Evolutionary conservation across 1,140 invertebrate genomes (phyloP).

Genomic region (Mya arenaria): DNA sequence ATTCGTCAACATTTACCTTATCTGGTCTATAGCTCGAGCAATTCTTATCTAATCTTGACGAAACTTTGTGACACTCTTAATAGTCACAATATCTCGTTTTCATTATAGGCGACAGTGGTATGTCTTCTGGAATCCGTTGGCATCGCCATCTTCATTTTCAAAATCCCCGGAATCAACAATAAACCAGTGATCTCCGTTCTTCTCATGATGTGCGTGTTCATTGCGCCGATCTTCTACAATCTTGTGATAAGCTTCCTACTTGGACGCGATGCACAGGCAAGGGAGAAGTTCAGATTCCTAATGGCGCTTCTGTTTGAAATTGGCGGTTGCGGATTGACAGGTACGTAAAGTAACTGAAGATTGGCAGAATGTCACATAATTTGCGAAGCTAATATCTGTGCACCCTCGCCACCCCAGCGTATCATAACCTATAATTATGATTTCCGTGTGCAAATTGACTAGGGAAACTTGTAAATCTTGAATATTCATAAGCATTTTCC

Average conservation of each 20-base stretch:
- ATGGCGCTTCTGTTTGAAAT: not conserved
- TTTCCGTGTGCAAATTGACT: no score
- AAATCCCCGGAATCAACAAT: slow-evolving; percentile 20
- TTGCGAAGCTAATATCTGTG: no score
- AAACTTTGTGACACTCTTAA: no score
- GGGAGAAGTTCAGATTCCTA: not conserved
- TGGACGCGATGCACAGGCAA: not conserved
- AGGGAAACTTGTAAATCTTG: no score
- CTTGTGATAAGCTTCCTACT: not conserved
- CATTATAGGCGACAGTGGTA: slow-evolving; percentile 48
- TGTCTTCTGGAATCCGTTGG: slow-evolving; percentile 54
- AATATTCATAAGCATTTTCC: no score
- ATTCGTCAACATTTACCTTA: no score
- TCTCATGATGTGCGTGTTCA: slow-evolving; percentile 33
- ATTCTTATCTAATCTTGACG: no score
- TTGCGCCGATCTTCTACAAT: slow-evolving; percentile 30
- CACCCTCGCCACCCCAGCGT: no score
- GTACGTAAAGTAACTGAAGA: no score
- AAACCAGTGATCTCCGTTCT: not conserved
- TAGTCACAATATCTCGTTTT: slow-evolving; percentile 7
- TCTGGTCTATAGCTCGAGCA: no score
- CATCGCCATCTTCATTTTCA: slow-evolving; percentile 43
- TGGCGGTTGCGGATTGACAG: not conserved
- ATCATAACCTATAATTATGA: no score
- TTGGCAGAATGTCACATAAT: no score